These are phyloP conservation scores for Gallinago solitaria DNA, from an alignment of 2,797 vertebrate species.

Conservation along the genomic window DNA sequence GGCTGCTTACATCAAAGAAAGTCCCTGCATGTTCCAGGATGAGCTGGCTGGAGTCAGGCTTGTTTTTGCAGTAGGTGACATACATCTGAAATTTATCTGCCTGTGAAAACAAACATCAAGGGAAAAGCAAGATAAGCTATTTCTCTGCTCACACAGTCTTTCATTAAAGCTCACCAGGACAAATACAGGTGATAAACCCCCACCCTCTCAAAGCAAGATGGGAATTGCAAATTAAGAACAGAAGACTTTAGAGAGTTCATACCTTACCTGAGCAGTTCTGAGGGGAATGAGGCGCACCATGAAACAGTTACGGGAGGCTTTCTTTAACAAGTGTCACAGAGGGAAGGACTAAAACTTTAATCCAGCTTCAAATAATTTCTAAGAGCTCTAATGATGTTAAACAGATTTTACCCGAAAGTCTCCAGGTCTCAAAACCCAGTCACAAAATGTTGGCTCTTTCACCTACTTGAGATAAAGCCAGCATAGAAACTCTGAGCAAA, in stretches of 20 bases:
- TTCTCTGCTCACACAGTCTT: neutral
- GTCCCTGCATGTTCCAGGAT: slow-evolving; percentile 94
- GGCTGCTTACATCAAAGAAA: slow-evolving; percentile 94
- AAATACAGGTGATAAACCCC: neutral
- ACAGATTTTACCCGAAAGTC: neutral
- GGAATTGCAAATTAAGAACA: neutral
- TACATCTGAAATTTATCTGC: slow-evolving; percentile 99
- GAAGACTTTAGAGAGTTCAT: neutral
- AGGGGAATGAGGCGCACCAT: neutral
- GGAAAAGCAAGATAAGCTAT: slow-evolving; percentile 23
- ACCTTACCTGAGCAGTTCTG: neutral
- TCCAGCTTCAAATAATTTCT: neutral
- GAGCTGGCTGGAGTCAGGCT: slow-evolving; percentile 97
- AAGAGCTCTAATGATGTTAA: neutral
- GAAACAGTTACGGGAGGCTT: neutral
- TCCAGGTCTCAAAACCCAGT: neutral
- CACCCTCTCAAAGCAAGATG: neutral
- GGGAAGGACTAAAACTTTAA: neutral
- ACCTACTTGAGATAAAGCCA: neutral
- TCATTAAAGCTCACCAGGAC: neutral
- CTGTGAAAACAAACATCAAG: slow-evolving; percentile 78
- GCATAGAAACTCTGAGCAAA: neutral
- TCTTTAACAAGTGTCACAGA: neutral
- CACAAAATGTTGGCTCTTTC: neutral
- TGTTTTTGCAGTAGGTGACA: slow-evolving; percentile 99